phyloP scores from a whole-genome alignment of 2,888 invertebrate genomes.

The Meta bourneti region DNA sequence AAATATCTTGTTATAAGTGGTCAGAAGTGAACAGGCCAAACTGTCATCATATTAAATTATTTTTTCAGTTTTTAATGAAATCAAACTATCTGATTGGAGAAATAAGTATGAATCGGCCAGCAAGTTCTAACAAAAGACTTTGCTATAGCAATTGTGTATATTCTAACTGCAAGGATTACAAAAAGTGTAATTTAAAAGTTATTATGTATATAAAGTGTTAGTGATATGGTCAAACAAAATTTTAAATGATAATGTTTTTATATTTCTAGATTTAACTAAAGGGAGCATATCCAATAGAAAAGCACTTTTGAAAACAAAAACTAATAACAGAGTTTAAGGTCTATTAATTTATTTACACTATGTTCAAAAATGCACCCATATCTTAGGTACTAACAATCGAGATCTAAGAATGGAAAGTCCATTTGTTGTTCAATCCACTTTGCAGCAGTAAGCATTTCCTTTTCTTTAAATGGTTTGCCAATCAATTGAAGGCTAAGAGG shows the following conservation, averaged over 20 bases:
- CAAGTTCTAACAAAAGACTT: too few species aligned
- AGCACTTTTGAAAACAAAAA: neutral
- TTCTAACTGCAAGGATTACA: too few species aligned
- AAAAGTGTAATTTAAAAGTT: too few species aligned
- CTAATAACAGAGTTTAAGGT: neutral
- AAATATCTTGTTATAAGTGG: too few species aligned
- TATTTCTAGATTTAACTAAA: neutral
- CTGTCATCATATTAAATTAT: too few species aligned
- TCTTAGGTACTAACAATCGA: neutral
- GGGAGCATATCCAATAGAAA: neutral
- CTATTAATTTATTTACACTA: constrained; percentile 10
- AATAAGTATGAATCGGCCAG: too few species aligned
- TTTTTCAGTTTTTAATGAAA: too few species aligned
- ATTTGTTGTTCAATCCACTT: constrained; percentile 73
- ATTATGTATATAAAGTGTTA: too few species aligned
- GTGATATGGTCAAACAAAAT: neutral
- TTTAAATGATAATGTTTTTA: neutral
- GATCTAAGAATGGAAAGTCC: constrained; percentile 62
- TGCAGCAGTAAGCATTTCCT: constrained; percentile 60
- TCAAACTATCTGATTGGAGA: too few species aligned
- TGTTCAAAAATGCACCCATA: neutral
- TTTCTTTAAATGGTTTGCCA: constrained; percentile 83
- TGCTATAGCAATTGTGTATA: too few species aligned
- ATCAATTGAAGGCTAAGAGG: constrained; percentile 94
- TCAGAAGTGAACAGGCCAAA: too few species aligned